Evolutionary conservation across 2,797 vertebrate genomes (phyloP).

Genomic region (Smutsia temminckii): DNA sequence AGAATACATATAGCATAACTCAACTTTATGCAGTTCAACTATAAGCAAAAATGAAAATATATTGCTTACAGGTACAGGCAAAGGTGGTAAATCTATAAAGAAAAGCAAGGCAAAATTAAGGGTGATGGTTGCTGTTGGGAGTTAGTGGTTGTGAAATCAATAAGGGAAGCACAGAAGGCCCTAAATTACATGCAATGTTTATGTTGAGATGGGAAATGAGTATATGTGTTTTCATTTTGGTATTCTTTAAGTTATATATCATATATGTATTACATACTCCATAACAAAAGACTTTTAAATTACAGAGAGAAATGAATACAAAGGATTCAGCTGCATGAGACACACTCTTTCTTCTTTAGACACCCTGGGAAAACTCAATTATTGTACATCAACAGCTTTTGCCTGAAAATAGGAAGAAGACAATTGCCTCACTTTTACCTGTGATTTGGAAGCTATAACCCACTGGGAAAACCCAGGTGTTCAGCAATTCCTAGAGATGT

Average conservation of each 20-base stretch:
- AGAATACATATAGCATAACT: not conserved
- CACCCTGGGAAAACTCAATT: conserved; percentile 59
- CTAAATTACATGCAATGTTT: not conserved
- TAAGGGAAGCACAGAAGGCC: not conserved
- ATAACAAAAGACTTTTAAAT: not conserved
- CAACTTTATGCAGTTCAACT: not conserved
- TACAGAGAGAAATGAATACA: not conserved
- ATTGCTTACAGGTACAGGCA: not conserved
- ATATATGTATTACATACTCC: not conserved
- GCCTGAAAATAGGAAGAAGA: conserved; percentile 52
- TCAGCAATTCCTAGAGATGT: not conserved
- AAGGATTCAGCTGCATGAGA: not conserved
- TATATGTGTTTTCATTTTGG: not conserved
- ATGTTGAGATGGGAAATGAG: not conserved
- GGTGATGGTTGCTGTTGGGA: not conserved
- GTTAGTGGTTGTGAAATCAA: not conserved
- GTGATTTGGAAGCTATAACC: not conserved
- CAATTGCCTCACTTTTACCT: conserved; percentile 27
- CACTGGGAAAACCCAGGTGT: conserved; percentile 46
- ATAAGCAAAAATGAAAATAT: not conserved
- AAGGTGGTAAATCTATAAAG: not conserved
- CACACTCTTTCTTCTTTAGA: conserved; percentile 33
- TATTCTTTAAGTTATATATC: not conserved
- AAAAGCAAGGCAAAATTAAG: not conserved
- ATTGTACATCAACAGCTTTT: conserved; percentile 55